Evolutionary conservation across 2,888 invertebrate species (phyloP).

Genomic region (Brenthis daphne): DNA sequence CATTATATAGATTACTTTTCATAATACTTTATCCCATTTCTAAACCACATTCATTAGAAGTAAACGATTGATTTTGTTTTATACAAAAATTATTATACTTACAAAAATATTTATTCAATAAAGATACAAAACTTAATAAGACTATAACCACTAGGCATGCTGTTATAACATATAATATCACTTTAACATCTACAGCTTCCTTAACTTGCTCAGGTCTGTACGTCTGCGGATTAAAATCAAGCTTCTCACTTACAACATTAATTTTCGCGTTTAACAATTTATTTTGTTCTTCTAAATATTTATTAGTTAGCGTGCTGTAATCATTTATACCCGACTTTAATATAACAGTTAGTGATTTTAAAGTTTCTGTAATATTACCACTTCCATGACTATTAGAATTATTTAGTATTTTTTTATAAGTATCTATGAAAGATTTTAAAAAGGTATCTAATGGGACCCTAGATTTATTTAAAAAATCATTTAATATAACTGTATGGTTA

Average conservation of each 20-base stretch:
- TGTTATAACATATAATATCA: conserved; percentile 23
- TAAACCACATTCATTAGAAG: conserved; percentile 8
- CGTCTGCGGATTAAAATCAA: background rate
- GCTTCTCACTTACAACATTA: background rate
- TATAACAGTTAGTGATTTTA: conserved; percentile 18
- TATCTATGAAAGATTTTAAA: conserved; percentile 14
- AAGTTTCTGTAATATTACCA: conserved; percentile 14
- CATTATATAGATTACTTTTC: no score
- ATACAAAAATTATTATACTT: background rate
- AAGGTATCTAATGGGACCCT: background rate
- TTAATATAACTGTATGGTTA: conserved; percentile 11
- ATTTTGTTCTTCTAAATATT: conserved; percentile 15
- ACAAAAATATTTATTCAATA: background rate
- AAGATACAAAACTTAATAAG: conserved; percentile 15
- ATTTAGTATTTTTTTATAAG: conserved; percentile 5
- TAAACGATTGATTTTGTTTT: background rate
- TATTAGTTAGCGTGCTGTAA: conserved; percentile 19
- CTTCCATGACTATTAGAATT: conserved; percentile 10
- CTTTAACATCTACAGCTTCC: conserved; percentile 9
- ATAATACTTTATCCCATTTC: conserved; percentile 7
- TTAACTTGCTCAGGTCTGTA: background rate
- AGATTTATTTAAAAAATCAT: background rate
- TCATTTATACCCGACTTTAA: conserved; percentile 26
- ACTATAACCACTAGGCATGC: conserved; percentile 17
- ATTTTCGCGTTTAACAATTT: conserved; percentile 3